phyloP scores from a whole-genome alignment of 2,797 vertebrate species.

The Masticophis lateralis region DNA sequence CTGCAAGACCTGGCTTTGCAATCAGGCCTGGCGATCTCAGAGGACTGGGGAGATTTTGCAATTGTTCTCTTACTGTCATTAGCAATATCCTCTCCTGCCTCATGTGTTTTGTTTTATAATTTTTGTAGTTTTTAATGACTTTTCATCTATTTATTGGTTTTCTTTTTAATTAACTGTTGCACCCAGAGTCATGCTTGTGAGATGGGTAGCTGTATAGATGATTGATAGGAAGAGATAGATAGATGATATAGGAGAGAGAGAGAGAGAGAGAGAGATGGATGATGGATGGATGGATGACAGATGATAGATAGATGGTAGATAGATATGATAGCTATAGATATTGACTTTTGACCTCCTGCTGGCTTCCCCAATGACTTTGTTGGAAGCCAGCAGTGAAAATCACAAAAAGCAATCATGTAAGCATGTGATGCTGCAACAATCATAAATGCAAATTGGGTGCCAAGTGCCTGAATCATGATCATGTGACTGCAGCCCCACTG shows the following conservation, averaged over 20 bases:
- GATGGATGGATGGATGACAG: too few species aligned
- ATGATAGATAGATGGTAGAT: too few species aligned
- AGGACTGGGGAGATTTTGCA: background rate
- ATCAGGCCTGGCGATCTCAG: background rate
- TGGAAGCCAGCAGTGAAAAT: background rate
- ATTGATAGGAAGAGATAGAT: background rate
- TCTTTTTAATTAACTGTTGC: background rate
- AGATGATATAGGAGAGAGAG: too few species aligned
- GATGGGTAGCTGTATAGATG: background rate
- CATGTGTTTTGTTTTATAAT: background rate
- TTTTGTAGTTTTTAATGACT: background rate
- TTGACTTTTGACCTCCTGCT: background rate
- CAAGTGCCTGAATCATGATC: background rate
- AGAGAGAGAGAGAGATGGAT: too few species aligned
- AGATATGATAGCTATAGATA: background rate
- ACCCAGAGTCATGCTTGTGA: background rate
- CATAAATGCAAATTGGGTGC: background rate
- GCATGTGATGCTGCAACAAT: background rate
- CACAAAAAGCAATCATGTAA: background rate
- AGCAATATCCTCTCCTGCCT: background rate
- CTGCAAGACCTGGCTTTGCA: background rate
- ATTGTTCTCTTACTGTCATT: background rate
- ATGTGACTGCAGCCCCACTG: background rate
- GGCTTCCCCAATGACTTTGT: background rate
- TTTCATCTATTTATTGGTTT: background rate